These are phyloP conservation scores for Xiphorhynchus elegans DNA, from an alignment of 2,113 vertebrate genomes.

Conservation along the genomic window DNA sequence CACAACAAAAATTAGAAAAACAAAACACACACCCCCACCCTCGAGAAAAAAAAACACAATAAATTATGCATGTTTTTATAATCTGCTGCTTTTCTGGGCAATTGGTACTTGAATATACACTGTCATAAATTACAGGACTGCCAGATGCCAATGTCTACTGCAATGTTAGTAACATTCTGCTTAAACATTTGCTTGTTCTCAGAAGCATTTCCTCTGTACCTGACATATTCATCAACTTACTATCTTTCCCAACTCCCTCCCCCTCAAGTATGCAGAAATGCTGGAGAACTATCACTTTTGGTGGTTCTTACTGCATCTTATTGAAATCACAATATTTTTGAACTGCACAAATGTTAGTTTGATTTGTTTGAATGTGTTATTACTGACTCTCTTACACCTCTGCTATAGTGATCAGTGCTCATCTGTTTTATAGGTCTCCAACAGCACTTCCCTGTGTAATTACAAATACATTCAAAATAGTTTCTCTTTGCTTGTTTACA, in stretches of 20 bases:
- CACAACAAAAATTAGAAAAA: background rate
- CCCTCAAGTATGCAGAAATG: background rate
- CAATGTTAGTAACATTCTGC: background rate
- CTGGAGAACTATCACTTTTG: background rate
- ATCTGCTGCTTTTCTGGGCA: background rate
- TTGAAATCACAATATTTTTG: background rate
- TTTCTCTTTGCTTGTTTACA: background rate
- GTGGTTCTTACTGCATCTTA: background rate
- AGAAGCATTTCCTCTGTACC: background rate
- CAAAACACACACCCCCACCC: no score
- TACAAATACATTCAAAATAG: background rate
- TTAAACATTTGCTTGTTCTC: slow-evolving; percentile 6
- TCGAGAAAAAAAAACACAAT: no score
- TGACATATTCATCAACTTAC: background rate
- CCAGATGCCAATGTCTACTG: background rate
- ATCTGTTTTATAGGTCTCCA: background rate
- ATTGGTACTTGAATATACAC: background rate
- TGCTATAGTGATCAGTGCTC: background rate
- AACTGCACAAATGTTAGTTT: background rate
- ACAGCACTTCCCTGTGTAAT: background rate
- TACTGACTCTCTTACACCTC: background rate
- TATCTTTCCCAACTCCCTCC: background rate
- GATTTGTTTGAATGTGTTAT: background rate
- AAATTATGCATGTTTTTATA: background rate
- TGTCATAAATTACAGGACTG: background rate